phyloP scores from a whole-genome alignment of 1,140 invertebrate species.

The Aethina tumida region DNA sequence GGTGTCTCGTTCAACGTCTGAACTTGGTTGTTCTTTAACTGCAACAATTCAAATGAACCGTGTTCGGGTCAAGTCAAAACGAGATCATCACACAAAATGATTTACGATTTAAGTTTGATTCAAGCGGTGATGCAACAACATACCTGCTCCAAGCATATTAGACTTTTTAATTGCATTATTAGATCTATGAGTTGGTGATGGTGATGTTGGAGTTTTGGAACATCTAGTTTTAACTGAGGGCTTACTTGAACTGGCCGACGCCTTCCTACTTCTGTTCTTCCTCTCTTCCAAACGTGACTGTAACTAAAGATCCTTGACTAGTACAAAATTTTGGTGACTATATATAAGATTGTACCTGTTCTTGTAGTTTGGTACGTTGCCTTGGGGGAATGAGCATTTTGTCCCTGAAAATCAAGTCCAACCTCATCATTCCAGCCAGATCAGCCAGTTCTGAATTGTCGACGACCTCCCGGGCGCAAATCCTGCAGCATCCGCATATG shows the following conservation, averaged over 20 bases:
- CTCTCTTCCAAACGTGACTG: conserved; percentile 46
- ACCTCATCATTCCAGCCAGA: conserved; percentile 44
- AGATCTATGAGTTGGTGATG: conserved; percentile 22
- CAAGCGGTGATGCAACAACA: neutral
- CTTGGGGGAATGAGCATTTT: conserved; percentile 35
- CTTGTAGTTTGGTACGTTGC: conserved; percentile 45
- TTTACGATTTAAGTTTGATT: neutral
- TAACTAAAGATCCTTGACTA: conserved; percentile 24
- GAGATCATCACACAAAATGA: neutral
- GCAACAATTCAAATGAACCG: conserved; percentile 14
- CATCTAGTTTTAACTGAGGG: conserved; percentile 29
- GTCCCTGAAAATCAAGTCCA: conserved; percentile 43
- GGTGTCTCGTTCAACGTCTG: conserved; percentile 51
- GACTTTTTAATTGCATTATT: conserved; percentile 20
- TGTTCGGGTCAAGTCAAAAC: neutral
- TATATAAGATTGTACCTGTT: conserved; percentile 32
- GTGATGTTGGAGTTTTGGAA: conserved; percentile 15
- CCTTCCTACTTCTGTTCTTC: conserved; percentile 43
- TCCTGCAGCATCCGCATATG: conserved; percentile 82
- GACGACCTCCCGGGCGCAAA: conserved; percentile 67
- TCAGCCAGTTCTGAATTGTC: conserved; percentile 41
- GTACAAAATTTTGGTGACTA: conserved; percentile 1
- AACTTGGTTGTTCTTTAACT: conserved; percentile 41
- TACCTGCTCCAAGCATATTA: conserved; percentile 19
- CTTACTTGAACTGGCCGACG: conserved; percentile 29